Evolutionary conservation across 2,888 invertebrate genomes (phyloP).

Genomic region (Atethmia centrago): DNA sequence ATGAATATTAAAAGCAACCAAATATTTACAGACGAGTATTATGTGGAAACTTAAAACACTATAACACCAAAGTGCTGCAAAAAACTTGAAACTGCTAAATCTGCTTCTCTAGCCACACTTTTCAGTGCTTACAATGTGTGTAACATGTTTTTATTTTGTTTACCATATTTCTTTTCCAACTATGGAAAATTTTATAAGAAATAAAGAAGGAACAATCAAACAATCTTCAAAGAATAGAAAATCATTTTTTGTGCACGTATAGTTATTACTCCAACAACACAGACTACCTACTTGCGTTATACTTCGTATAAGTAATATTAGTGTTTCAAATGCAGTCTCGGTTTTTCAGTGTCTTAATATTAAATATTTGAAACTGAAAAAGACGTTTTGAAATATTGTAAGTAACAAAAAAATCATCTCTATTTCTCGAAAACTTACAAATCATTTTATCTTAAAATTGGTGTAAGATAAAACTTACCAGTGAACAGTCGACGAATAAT

Average conservation of each 20-base stretch:
- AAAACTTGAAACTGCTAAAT: constrained; percentile 2
- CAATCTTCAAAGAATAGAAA: too few relatives aligned
- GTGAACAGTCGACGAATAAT: neutral
- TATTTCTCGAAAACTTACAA: neutral
- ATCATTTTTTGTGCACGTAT: too few relatives aligned
- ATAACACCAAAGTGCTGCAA: neutral
- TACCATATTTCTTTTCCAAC: too few relatives aligned
- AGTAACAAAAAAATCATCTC: too few relatives aligned
- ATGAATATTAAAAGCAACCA: neutral
- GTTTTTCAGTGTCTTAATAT: neutral
- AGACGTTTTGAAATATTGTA: neutral
- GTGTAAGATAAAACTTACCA: too few relatives aligned
- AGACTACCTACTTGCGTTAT: too few relatives aligned
- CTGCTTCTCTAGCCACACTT: neutral
- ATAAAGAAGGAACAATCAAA: neutral
- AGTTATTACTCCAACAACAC: too few relatives aligned
- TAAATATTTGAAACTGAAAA: neutral
- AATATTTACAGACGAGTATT: neutral
- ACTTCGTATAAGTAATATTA: neutral
- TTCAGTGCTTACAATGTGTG: neutral
- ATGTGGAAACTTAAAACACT: neutral
- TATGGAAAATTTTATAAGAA: neutral
- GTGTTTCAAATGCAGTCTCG: neutral
- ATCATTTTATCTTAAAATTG: neutral
- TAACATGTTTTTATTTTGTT: neutral